Evolutionary conservation across 2,797 vertebrate genomes (phyloP).

Genomic region (Poliocrania exsul): DNA sequence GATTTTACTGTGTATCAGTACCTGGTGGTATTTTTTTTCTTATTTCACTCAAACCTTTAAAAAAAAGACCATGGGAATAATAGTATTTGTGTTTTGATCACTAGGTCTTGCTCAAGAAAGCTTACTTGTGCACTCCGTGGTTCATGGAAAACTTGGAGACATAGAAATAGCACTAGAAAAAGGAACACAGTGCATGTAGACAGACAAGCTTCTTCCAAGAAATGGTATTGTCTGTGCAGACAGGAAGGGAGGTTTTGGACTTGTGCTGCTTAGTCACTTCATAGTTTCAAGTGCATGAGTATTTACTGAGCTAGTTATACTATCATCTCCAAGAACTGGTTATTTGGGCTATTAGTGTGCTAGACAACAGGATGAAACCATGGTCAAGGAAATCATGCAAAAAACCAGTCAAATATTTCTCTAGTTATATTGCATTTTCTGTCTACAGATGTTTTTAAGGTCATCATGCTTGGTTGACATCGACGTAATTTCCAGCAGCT

Average conservation of each 20-base stretch:
- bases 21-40: background rate
- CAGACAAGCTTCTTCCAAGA: background rate
- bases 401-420: background rate
- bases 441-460: background rate
- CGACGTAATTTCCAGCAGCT: background rate
- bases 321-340: background rate
- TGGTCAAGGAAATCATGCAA: background rate
- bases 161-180: background rate
- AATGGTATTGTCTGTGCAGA: background rate
- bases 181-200: background rate
- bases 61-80: background rate
- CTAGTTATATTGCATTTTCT: background rate
- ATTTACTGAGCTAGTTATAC: background rate
- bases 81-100: background rate
- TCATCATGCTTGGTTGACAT: background rate
- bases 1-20: background rate
- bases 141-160: background rate
- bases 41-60: background rate
- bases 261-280: background rate
- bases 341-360: background rate
- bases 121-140: background rate
- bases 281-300: background rate
- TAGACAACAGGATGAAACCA: background rate
- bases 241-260: background rate
- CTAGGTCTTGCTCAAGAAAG: background rate